Base-by-base conservation (phyloP, 1,140 invertebrate species). In the Saxidomus purpurata region DNA sequence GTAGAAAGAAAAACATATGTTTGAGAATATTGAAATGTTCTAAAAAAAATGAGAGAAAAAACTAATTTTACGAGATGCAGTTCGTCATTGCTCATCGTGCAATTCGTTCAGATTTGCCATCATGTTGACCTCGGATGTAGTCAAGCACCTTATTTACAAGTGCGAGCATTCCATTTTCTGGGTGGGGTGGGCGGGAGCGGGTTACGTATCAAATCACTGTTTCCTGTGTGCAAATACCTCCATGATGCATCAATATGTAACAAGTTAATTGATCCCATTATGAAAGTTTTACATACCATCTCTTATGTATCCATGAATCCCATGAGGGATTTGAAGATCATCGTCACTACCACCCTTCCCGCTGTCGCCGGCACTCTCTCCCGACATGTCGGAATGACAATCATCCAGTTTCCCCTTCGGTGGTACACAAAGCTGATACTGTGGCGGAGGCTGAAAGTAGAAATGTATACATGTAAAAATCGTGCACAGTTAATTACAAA, bases 331-430 rank as follows among this genome's bases (percentile, higher is more conserved):
- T 36, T 91, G 59, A 15, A 67, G 59, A 40, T 89, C 88, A 40
- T 86, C 88, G 25, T 89, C 82, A 43, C 87, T 69, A 13, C 87
- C 90, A 43, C 84, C 88, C 79, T 90, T 71, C n/a, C 88, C 69
- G 19, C 88, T 77, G 77, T 88, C 86, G 25, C 86, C 86, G 43
- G 25, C 38, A 67, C 86, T 88, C 49, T 88, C 86, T 11, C 86
- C 86, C 9, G 86, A 88, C 86, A 88, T 88, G 76, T 88, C 86
- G 15, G 71, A 79, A 31, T 88, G 86, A 38, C 71, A 88, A 74
- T 88, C 86, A 34, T 88, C 86, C 9, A 88, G 40, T 36, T 88
- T 88, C 0, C 84, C 67, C 28, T 43, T 34, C 4, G 52, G 52
- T 13, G 59, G 59, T 13, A 81, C 49, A 40, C n/a, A 31, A n/a